Conservation (phyloP, 2,797 vertebrate genomes). For the Leptatherina wallacei region DNA sequence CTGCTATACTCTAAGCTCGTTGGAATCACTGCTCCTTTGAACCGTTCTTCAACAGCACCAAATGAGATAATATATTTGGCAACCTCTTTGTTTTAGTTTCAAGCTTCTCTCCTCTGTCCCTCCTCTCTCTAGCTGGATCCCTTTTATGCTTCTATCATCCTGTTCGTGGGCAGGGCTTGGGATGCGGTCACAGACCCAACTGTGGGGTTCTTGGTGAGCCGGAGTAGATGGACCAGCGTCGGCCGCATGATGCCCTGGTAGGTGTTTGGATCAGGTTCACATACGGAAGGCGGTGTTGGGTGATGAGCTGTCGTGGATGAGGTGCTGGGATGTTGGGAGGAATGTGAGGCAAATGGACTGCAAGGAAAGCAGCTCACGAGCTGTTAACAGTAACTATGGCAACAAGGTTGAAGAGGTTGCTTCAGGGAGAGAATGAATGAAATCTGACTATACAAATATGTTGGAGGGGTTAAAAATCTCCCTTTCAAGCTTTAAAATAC, state of each 20-base stretch:
- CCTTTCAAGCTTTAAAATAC: neutral
- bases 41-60: neutral
- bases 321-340: neutral
- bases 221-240: slow-evolving; percentile 87
- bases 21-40: slow-evolving; percentile 22
- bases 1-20: neutral
- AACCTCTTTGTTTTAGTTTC: slow-evolving; percentile 25
- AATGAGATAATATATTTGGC: slow-evolving; percentile 12
- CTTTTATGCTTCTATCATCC: slow-evolving; percentile 91
- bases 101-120: slow-evolving; percentile 4
- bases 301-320: neutral
- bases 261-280: slow-evolving; percentile 53
- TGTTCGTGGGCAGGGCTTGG: slow-evolving; percentile 93
- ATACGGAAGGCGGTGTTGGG: neutral
- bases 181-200: slow-evolving; percentile 94
- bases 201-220: slow-evolving; percentile 94
- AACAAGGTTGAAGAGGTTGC: slow-evolving; percentile 29
- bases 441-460: neutral
- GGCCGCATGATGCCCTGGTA: slow-evolving; percentile 97
- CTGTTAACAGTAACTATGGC: slow-evolving; percentile 50
- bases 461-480: neutral
- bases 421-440: slow-evolving; percentile 6
- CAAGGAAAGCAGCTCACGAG: neutral
- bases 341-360: slow-evolving; percentile 1
- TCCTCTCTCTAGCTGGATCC: slow-evolving; percentile 85